These are phyloP conservation scores for Microcebus jonahi DNA, from an alignment of 2,113 vertebrate species.

Conservation along the genomic window DNA sequence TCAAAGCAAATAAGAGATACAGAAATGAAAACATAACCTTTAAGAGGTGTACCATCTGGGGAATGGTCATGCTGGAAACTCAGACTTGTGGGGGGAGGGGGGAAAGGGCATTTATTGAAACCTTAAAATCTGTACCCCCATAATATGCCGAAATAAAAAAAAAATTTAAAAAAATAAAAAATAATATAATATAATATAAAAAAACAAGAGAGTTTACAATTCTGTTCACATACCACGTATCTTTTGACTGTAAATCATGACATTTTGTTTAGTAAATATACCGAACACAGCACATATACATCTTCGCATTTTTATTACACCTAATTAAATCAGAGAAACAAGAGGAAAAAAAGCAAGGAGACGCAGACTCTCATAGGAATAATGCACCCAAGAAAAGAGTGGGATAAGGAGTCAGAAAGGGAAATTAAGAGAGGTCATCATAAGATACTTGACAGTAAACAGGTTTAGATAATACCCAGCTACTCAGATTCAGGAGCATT, in stretches of 20 bases:
- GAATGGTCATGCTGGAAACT: no score
- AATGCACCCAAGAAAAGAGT: not conserved
- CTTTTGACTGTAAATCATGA: not conserved
- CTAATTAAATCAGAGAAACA: conserved; percentile 7
- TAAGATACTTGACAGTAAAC: not conserved
- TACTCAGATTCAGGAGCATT: not conserved
- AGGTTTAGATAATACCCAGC: not conserved
- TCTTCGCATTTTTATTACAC: not conserved
- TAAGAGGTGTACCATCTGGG: not conserved
- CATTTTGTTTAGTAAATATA: not conserved
- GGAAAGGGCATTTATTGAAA: no score
- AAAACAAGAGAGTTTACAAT: not conserved
- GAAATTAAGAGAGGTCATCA: not conserved
- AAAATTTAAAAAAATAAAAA: no score
- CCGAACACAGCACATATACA: not conserved
- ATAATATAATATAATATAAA: no score
- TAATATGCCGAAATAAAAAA: no score
- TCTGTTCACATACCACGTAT: not conserved
- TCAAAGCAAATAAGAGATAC: not conserved
- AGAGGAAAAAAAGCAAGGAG: not conserved
- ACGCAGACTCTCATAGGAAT: not conserved
- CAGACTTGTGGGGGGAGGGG: no score
- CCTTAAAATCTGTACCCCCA: no score
- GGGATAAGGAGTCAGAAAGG: not conserved
- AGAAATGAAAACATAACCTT: not conserved